These are phyloP conservation scores for Cryptus viduatorius DNA, from an alignment of 2,888 invertebrate genomes.

Conservation along the genomic window DNA sequence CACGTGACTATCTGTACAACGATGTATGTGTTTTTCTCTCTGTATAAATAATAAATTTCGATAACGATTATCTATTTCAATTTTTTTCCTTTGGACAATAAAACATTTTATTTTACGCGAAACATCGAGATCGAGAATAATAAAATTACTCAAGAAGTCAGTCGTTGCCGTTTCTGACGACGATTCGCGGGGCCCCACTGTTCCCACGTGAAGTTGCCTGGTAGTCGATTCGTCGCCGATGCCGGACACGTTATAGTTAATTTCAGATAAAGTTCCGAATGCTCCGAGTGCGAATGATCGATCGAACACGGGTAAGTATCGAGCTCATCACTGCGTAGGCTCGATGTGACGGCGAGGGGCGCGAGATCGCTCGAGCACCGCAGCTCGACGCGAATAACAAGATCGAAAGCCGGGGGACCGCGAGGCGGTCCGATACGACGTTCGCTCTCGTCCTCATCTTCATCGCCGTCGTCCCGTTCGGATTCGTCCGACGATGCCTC, in stretches of 20 bases:
- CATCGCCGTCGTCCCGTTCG: slow-evolving; percentile 45
- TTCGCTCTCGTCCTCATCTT: slow-evolving; percentile 59
- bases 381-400: slow-evolving; percentile 79
- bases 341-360: slow-evolving; percentile 76
- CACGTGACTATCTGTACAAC: background rate
- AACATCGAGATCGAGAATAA: slow-evolving; percentile 21
- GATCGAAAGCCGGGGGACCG: slow-evolving; percentile 73
- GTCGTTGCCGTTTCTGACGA: slow-evolving; percentile 44
- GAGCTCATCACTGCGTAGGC: slow-evolving; percentile 76
- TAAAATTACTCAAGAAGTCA: slow-evolving; percentile 21
- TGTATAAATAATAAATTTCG: background rate
- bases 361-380: slow-evolving; percentile 82
- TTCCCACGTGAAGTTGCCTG: slow-evolving; percentile 80
- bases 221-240: slow-evolving; percentile 78
- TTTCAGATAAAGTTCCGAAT: slow-evolving; percentile 78
- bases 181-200: slow-evolving; percentile 69
- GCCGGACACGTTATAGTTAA: slow-evolving; percentile 78
- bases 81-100: slow-evolving; percentile 30
- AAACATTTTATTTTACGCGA: background rate
- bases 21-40: background rate
- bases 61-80: background rate
- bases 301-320: slow-evolving; percentile 66
- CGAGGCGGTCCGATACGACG: background rate
- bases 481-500: slow-evolving; percentile 53
- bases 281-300: slow-evolving; percentile 34